These are phyloP conservation scores for Brenthis daphne DNA, from an alignment of 2,888 invertebrate genomes.

Conservation along the genomic window DNA sequence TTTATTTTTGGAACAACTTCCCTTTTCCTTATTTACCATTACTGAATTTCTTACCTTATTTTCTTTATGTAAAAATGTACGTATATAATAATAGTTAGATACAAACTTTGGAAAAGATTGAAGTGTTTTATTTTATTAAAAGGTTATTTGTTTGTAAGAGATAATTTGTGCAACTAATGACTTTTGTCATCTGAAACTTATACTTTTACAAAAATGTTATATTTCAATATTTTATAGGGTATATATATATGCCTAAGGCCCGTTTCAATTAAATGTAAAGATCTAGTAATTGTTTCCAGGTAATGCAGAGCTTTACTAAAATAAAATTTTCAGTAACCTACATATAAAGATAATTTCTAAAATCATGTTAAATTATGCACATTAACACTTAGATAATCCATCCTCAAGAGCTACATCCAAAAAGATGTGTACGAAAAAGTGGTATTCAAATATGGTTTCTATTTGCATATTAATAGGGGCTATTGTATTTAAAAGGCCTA, in stretches of 20 bases:
- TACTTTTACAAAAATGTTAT: too few species aligned
- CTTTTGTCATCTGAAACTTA: too few species aligned
- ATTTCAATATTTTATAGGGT: too few species aligned
- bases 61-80: neutral
- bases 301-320: too few species aligned
- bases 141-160: too few species aligned
- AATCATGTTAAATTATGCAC: constrained; percentile 35
- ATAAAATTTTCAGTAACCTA: neutral
- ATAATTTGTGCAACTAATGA: too few species aligned
- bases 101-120: too few species aligned
- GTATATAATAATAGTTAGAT: neutral
- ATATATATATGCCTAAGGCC: too few species aligned
- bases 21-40: constrained; percentile 18
- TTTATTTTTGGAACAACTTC: constrained; percentile 29
- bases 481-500: constrained; percentile 10
- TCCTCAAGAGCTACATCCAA: constrained; percentile 41
- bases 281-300: too few species aligned
- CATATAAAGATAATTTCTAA: constrained; percentile 17
- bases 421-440: constrained; percentile 33
- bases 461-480: constrained; percentile 3
- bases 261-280: too few species aligned
- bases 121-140: too few species aligned
- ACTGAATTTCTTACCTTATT: neutral
- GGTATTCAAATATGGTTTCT: constrained; percentile 20
- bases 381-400: constrained; percentile 40